phyloP scores from a whole-genome alignment of 2,113 vertebrate species.

The Bubo scandiacus region DNA sequence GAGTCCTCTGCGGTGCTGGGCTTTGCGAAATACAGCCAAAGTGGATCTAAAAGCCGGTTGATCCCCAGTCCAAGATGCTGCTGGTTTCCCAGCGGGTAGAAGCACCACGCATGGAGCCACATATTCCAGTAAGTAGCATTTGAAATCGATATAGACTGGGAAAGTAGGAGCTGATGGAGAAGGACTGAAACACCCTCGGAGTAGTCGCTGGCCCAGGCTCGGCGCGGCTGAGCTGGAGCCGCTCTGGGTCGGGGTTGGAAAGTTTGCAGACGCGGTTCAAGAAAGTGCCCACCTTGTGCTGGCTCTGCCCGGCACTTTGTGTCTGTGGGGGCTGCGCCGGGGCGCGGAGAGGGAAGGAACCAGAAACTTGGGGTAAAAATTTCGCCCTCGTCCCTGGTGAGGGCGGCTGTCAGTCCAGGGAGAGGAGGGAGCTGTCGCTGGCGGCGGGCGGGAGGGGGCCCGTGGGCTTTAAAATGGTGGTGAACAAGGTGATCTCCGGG shows the following conservation, averaged over 20 bases:
- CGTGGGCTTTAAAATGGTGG: slow-evolving; percentile 24
- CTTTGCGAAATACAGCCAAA: slow-evolving; percentile 72
- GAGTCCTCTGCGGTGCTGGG: slow-evolving; percentile 57
- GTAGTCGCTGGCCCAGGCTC: neutral
- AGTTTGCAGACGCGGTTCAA: slow-evolving; percentile 9
- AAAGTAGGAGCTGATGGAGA: neutral
- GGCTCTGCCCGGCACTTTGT: neutral
- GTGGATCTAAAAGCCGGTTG: slow-evolving; percentile 78
- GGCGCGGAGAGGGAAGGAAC: neutral
- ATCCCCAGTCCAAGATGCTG: slow-evolving; percentile 77
- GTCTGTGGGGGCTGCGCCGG: neutral
- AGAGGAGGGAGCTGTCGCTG: neutral
- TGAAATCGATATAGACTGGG: neutral
- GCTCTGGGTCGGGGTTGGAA: neutral
- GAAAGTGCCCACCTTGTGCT: neutral
- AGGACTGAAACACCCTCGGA: neutral
- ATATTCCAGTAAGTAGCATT: slow-evolving; percentile 73
- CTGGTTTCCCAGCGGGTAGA: slow-evolving; percentile 84
- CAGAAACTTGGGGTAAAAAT: neutral
- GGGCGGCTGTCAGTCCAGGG: neutral
- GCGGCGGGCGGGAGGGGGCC: neutral
- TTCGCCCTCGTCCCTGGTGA: neutral
- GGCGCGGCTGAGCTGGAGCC: neutral
- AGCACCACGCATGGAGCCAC: slow-evolving; percentile 83
- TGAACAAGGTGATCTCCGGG: neutral